Evolutionary conservation across 2,888 invertebrate species (phyloP).

Genomic region (Cosmorhoe ocellata): DNA sequence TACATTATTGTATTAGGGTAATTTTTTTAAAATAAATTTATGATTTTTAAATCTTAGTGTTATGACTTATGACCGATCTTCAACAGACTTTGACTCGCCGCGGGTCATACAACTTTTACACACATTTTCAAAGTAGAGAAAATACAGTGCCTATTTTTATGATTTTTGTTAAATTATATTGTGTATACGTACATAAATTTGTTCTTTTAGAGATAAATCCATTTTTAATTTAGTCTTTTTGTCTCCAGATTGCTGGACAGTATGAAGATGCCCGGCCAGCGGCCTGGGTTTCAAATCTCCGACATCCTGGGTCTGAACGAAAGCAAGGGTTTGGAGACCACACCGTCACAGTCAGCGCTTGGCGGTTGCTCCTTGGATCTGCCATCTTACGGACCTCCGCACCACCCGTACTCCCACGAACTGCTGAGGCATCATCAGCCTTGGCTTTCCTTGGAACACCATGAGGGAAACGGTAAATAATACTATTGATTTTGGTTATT

Average conservation of each 20-base stretch:
- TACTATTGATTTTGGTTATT: constrained; percentile 1
- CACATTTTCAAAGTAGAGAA: too few species aligned
- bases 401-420: constrained; percentile 69
- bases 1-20: too few species aligned
- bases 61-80: too few species aligned
- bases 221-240: constrained; percentile 26
- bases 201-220: constrained; percentile 12
- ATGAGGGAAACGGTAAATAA: constrained; percentile 61
- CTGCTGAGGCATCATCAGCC: constrained; percentile 73
- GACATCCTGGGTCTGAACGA: constrained; percentile 96
- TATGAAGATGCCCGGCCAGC: constrained; percentile 90
- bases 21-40: too few species aligned
- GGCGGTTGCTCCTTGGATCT: constrained; percentile 62
- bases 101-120: too few species aligned
- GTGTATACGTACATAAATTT: too few species aligned
- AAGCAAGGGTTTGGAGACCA: constrained; percentile 71
- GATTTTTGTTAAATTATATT: too few species aligned
- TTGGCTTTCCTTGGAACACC: constrained; percentile 72
- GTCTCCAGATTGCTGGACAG: constrained; percentile 88
- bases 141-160: too few species aligned
- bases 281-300: constrained; percentile 94
- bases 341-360: constrained; percentile 52
- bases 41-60: too few species aligned
- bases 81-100: too few species aligned
- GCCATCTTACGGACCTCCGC: constrained; percentile 67